phyloP scores from a whole-genome alignment of 2,113 vertebrate species.

The Monarcha castaneiventris region DNA sequence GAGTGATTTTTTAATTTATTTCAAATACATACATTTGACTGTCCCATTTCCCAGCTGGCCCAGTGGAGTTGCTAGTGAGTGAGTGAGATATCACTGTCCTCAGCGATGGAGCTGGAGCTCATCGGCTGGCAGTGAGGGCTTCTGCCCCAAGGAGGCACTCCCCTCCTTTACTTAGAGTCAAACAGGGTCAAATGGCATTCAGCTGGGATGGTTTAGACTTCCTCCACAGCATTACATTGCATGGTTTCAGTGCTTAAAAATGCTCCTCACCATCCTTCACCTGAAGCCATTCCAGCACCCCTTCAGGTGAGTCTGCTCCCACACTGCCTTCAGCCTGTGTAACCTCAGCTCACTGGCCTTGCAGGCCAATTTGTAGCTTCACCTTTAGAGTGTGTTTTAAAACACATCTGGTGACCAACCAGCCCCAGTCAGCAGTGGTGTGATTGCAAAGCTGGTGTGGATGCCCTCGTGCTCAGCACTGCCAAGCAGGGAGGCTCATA shows the following conservation, averaged over 20 bases:
- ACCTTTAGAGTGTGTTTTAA: not conserved
- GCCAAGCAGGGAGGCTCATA: not conserved
- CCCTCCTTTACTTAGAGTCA: not conserved
- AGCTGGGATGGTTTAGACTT: not conserved
- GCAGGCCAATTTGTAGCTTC: not conserved
- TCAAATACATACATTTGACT: not conserved
- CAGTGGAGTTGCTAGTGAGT: not conserved
- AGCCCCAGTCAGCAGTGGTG: not conserved
- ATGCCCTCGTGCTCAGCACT: fast-evolving
- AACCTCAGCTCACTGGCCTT: not conserved
- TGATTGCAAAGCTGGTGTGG: not conserved
- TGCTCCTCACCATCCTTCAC: not conserved
- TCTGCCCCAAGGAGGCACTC: conserved; percentile 13
- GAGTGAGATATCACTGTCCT: not conserved
- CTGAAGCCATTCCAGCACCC: not conserved
- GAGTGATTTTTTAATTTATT: not conserved
- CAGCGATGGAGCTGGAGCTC: not conserved
- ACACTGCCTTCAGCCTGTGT: fast-evolving
- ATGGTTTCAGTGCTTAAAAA: not conserved
- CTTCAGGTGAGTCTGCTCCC: not conserved
- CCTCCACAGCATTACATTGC: not conserved
- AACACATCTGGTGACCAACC: not conserved
- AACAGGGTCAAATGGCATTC: not conserved
- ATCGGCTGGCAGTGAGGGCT: not conserved
- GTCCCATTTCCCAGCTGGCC: not conserved